Percentiles rank a stretch among this genome's conserved stretches.
Conservation (phyloP, 2,113 vertebrate genomes). For the Bostrychus sinensis region DNA sequence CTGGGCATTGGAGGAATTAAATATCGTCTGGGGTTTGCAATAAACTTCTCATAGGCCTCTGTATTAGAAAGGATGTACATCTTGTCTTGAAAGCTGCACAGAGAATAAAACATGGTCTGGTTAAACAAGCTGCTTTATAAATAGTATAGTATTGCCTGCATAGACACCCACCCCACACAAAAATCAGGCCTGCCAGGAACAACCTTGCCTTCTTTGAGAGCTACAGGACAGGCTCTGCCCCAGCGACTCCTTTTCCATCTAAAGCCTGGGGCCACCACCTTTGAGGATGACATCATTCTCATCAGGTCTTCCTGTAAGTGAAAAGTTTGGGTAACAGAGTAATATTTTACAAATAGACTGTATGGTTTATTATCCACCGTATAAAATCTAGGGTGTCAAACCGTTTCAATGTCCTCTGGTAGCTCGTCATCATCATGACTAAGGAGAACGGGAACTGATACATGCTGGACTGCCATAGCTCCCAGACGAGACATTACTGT, state of each 20-base stretch:
- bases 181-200: slow-evolving; percentile 81
- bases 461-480: slow-evolving; percentile 80
- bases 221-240: slow-evolving; percentile 87
- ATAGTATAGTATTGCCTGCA: not conserved
- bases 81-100: slow-evolving; percentile 90
- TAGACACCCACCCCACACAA: slow-evolving; percentile 82
- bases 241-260: slow-evolving; percentile 90
- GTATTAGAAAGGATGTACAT: slow-evolving; percentile 87
- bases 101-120: not conserved
- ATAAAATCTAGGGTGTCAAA: slow-evolving; percentile 60
- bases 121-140: not conserved
- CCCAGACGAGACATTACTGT: slow-evolving; percentile 82
- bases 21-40: slow-evolving; percentile 85
- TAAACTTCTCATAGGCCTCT: slow-evolving; percentile 83
- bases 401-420: slow-evolving; percentile 73
- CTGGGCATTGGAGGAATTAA: slow-evolving; percentile 91
- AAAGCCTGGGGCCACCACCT: slow-evolving; percentile 80
- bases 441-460: slow-evolving; percentile 82
- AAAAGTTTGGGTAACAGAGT: slow-evolving; percentile 4
- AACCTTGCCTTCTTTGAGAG: slow-evolving; percentile 85
- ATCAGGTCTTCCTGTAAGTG: slow-evolving; percentile 85
- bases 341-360: not conserved
- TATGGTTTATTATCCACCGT: not conserved
- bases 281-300: slow-evolving; percentile 74
- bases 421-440: slow-evolving; percentile 76